These are phyloP conservation scores for Engraulis encrasicolus DNA, from an alignment of 2,113 vertebrate genomes.

Conservation along the genomic window DNA sequence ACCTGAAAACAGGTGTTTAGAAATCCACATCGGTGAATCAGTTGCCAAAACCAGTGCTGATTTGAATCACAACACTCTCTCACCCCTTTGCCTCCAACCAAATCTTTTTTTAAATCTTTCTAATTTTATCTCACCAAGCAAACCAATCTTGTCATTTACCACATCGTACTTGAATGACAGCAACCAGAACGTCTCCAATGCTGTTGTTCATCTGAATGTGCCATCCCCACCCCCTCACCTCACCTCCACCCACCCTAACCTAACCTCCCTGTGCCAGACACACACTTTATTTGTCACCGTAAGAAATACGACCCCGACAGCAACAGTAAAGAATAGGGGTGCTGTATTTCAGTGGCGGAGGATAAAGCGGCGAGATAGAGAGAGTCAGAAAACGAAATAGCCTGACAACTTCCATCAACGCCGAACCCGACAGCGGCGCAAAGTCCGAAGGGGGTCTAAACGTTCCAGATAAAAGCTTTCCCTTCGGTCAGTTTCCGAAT, in stretches of 20 bases:
- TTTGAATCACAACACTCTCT: neutral
- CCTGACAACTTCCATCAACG: conserved; percentile 65
- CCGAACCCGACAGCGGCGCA: no score
- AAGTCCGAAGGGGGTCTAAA: conserved; percentile 59
- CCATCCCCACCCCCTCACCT: no score
- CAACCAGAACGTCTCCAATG: neutral
- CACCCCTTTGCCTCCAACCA: neutral
- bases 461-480: conserved; percentile 76
- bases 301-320: conserved; percentile 62
- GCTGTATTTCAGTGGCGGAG: neutral
- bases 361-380: neutral
- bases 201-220: neutral
- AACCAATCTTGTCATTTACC: neutral
- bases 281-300: conserved; percentile 68
- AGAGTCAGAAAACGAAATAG: no score
- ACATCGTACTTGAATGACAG: neutral
- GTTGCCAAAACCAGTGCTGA: neutral
- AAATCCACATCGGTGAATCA: neutral
- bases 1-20: conserved; percentile 17
- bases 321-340: conserved; percentile 64
- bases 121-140: neutral
- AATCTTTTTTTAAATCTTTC: neutral
- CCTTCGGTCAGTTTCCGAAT: conserved; percentile 80
- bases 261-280: neutral
- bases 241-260: no score